Base-by-base conservation (phyloP, 2,888 invertebrate genomes). In the Tanaodytes sp. region DNA sequence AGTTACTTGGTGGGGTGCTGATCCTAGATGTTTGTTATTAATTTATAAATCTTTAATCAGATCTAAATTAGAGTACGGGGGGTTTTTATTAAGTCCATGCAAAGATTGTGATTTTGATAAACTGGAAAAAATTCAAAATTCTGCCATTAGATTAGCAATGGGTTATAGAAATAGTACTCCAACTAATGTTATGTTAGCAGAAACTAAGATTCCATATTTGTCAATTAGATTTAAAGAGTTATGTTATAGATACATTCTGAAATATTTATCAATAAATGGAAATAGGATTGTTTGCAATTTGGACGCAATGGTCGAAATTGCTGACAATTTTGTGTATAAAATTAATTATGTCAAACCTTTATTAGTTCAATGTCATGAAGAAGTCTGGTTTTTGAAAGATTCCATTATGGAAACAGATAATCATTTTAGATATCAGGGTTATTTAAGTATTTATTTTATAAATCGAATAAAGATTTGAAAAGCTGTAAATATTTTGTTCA, bases 131-230 rank as follows among this genome's bases (percentile, higher is more conserved):
- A 19, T 64, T 8, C 68, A 69, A 12, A 62, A 63, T 43, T 20
- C 15, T 23, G 59, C 54, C 1, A 6, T 73, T 1, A 62, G 71
- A 61, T n/a, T n/a, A n/a, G n/a, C n/a, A n/a, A 52, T 71, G 31
- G 71, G 71, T 3, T 67, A 49, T n/a, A 36, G 61, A 5, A 61
- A 51, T n/a, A 58, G 57, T 16, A 68, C 72, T 8, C 69, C 52
- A 2, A 66, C 63, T 3, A 72, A 69, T 23, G 55, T 65, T 8
- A 62, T 72, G 18, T 5, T 54, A 8, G 58, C 43, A 27, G 63
- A 66, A 63, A 23, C 66, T 0, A 66, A 66, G 31, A 45, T 55
- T 18, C 40, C 54, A 0, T 48, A 11, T 30, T 4, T 71, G 2
- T 1, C 45, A 42, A 23, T 19, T n/a, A 66, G 62, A 49, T 36